A percentile compares a stretch with the other conserved stretches of the same genome.
These are phyloP conservation scores for Nasua narica DNA, from an alignment of 2,797 vertebrate species.

Conservation along the genomic window DNA sequence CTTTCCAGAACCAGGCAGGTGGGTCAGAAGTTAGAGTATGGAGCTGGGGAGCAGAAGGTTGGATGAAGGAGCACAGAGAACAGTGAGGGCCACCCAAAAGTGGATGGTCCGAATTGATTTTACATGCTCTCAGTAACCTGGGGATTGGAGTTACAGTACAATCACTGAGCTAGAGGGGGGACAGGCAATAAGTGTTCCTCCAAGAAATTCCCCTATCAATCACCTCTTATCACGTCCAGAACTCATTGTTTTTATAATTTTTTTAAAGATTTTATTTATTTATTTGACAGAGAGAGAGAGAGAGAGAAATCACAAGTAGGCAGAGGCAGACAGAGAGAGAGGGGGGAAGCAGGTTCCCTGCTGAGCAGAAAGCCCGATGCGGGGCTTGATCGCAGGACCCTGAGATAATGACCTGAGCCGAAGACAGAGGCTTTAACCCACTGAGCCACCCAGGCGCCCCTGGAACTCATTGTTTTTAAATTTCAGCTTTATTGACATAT, in stretches of 20 bases:
- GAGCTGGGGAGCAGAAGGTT: background rate
- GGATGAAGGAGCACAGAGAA: background rate
- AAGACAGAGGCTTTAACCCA: too few relatives aligned
- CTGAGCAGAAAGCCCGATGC: too few relatives aligned
- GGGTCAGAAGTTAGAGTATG: background rate
- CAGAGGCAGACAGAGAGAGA: too few relatives aligned
- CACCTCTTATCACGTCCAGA: background rate
- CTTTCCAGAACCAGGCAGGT: background rate
- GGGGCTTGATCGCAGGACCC: too few relatives aligned
- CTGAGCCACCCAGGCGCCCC: too few relatives aligned
- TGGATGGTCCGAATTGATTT: background rate
- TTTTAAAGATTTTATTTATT: too few relatives aligned
- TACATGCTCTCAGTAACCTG: background rate
- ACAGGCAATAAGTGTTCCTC: rapidly evolving
- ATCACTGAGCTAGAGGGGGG: background rate
- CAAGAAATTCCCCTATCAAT: background rate
- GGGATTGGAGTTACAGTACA: background rate
- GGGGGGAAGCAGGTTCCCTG: too few relatives aligned
- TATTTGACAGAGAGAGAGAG: too few relatives aligned
- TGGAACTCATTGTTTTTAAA: background rate
- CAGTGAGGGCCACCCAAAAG: background rate
- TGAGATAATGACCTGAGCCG: too few relatives aligned
- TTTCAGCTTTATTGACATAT: background rate
- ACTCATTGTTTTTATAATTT: background rate
- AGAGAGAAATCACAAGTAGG: too few relatives aligned